A percentile compares a stretch with the other conserved stretches of the same genome.
These are phyloP conservation scores for Argyresthia goedartella DNA, from an alignment of 2,888 invertebrate genomes.

Conservation along the genomic window DNA sequence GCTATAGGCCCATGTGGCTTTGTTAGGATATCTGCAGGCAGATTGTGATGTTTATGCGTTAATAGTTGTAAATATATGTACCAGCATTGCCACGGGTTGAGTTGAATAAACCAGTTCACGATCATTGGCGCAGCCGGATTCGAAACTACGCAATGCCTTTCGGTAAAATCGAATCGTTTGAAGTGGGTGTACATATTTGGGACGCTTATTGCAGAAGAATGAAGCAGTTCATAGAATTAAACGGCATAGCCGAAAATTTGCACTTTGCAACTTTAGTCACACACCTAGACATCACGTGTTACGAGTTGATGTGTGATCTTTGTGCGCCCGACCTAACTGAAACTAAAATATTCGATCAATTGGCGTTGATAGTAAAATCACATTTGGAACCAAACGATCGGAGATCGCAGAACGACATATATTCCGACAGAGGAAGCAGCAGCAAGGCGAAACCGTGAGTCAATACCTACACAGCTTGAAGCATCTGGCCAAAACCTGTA, in stretches of 20 bases:
- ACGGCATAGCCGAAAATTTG: background rate
- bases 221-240: background rate
- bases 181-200: background rate
- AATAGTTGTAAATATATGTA: too few species aligned
- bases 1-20: too few species aligned
- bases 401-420: constrained; percentile 5
- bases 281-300: background rate
- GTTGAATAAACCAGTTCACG: too few species aligned
- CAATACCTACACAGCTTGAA: constrained; percentile 2
- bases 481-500: constrained; percentile 6
- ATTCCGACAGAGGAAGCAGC: constrained; percentile 4
- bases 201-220: background rate
- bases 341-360: constrained; percentile 1
- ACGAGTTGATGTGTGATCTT: constrained; percentile 6
- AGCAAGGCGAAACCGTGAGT: constrained; percentile 2
- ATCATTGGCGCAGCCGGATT: too few species aligned
- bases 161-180: background rate
- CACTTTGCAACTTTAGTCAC: background rate
- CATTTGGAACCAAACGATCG: constrained; percentile 5
- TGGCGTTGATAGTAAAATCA: background rate
- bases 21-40: too few species aligned
- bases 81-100: too few species aligned
- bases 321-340: constrained; percentile 5
- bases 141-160: background rate
- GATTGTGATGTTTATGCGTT: too few species aligned